Percentiles rank a stretch among this genome's conserved stretches.
phyloP scores from a whole-genome alignment of 2,113 vertebrate species.

The Clinocottus analis region DNA sequence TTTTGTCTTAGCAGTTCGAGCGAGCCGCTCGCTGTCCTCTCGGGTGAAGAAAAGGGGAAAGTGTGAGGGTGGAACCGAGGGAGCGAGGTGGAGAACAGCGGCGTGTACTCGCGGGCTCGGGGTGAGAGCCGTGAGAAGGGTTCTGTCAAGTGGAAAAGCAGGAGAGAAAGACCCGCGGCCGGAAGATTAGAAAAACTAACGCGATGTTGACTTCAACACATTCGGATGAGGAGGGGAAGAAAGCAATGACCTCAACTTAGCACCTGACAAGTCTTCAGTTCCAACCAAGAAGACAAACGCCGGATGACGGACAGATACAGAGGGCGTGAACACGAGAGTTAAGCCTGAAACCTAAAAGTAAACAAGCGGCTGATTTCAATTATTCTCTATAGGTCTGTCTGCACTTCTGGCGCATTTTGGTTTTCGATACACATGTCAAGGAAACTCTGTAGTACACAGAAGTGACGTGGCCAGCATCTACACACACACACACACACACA shows the following conservation, averaged over 20 bases:
- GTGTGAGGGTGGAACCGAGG: slow-evolving; percentile 1
- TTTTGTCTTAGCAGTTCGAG: too few relatives aligned
- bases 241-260: neutral
- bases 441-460: neutral
- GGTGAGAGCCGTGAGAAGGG: neutral
- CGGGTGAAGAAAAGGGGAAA: neutral
- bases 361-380: neutral
- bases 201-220: neutral
- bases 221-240: neutral
- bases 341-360: neutral
- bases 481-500: too few relatives aligned
- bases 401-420: neutral
- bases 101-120: neutral
- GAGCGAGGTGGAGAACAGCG: neutral
- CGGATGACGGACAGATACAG: neutral
- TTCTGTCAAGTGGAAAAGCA: slow-evolving; percentile 1
- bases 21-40: neutral
- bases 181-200: slow-evolving; percentile 11
- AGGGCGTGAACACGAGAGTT: neutral
- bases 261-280: neutral
- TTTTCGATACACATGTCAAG: neutral
- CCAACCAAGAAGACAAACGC: neutral
- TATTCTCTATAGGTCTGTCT: neutral
- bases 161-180: neutral
- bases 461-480: neutral